These are phyloP conservation scores for Synergus japonicus DNA, from an alignment of 2,888 invertebrate species.

Conservation along the genomic window DNA sequence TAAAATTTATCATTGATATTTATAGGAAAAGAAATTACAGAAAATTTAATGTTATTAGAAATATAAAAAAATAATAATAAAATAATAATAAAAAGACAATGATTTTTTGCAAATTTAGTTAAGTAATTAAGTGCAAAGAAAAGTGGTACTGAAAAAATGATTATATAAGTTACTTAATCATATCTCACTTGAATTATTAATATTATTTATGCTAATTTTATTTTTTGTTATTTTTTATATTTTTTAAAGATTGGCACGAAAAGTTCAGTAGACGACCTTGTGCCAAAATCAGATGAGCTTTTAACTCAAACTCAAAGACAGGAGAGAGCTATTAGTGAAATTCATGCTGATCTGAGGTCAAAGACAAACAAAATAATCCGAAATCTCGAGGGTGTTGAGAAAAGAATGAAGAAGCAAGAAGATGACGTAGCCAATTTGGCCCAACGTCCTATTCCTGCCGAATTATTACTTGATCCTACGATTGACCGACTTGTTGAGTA, in stretches of 20 bases:
- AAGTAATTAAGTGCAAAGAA: not conserved
- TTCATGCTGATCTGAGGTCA: conserved; percentile 88
- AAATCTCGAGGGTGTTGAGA: conserved; percentile 92
- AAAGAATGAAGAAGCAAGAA: conserved; percentile 89
- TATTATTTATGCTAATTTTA: not conserved
- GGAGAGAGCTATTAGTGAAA: conserved; percentile 91
- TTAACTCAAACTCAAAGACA: conserved; percentile 91
- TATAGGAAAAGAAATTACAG: not conserved
- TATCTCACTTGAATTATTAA: not conserved
- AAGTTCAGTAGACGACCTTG: conserved; percentile 90
- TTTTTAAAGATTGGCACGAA: conserved; percentile 85
- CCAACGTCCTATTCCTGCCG: conserved; percentile 87
- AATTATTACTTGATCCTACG: conserved; percentile 86
- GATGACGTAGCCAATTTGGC: conserved; percentile 89
- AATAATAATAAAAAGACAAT: too few species aligned
- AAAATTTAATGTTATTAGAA: not conserved
- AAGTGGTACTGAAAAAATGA: not conserved
- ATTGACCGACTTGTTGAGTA: conserved; percentile 89
- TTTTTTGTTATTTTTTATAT: not conserved
- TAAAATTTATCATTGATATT: not conserved
- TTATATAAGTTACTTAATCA: not conserved
- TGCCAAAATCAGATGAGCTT: conserved; percentile 92
- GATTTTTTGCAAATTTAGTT: too few species aligned
- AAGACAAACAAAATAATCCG: conserved; percentile 93
- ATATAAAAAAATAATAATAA: too few species aligned